Percentiles rank a stretch among this genome's conserved stretches.
Evolutionary conservation across 1,140 invertebrate species (phyloP).

Genomic region (Oncopodura yosiiana): DNA sequence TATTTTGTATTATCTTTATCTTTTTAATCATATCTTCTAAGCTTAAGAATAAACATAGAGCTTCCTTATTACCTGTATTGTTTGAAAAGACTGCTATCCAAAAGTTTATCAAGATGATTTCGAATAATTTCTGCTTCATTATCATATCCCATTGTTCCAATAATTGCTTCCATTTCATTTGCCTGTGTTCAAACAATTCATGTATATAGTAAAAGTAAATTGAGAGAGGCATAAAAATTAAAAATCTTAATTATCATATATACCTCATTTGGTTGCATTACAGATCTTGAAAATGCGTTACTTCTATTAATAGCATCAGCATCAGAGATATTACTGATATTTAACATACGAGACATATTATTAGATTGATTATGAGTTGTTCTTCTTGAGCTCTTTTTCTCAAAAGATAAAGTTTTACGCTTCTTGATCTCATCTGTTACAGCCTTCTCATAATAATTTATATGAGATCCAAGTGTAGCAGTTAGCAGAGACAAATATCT

Average conservation of each 20-base stretch:
- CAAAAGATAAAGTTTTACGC: too few relatives aligned
- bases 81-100: slow-evolving; percentile 19
- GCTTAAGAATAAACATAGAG: neutral
- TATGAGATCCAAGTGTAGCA: slow-evolving; percentile 12
- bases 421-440: slow-evolving; percentile 14
- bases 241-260: neutral
- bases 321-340: too few relatives aligned
- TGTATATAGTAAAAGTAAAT: neutral
- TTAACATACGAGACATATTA: too few relatives aligned
- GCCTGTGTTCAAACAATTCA: neutral
- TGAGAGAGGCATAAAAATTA: neutral
- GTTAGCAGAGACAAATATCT: slow-evolving; percentile 20
- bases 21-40: neutral
- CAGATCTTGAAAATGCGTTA: too few relatives aligned
- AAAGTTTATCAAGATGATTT: slow-evolving; percentile 6
- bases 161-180: slow-evolving; percentile 26
- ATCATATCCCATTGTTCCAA: slow-evolving; percentile 24
- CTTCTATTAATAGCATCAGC: too few relatives aligned
- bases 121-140: slow-evolving; percentile 15
- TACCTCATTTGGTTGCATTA: neutral
- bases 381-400: neutral
- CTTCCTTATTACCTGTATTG: slow-evolving; percentile 1
- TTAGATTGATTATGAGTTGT: too few relatives aligned
- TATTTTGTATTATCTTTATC: neutral
- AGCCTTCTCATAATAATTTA: slow-evolving; percentile 20